A percentile compares a stretch with the other conserved stretches of the same genome.
These are phyloP conservation scores for Enteromius anoplus DNA, from an alignment of 2,797 vertebrate genomes.

Conservation along the genomic window DNA sequence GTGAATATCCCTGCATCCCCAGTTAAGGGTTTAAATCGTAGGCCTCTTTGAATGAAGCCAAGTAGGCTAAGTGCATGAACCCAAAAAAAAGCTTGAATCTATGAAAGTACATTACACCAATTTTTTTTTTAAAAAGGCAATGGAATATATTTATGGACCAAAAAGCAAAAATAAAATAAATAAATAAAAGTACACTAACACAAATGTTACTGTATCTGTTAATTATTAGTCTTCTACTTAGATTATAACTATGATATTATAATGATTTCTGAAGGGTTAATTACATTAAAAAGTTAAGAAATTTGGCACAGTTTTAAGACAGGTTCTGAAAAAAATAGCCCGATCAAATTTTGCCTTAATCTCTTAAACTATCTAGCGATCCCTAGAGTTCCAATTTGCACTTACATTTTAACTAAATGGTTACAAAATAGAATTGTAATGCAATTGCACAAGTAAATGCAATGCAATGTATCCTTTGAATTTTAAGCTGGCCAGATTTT, in stretches of 20 bases:
- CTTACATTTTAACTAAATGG: too few species aligned
- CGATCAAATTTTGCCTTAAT: background rate
- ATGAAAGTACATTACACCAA: background rate
- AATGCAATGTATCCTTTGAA: background rate
- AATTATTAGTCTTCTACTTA: background rate
- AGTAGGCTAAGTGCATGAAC: background rate
- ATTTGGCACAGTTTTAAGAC: background rate
- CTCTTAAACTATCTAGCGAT: background rate
- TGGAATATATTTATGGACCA: background rate
- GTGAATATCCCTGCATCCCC: background rate
- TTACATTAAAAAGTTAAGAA: background rate
- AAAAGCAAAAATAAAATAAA: too few species aligned
- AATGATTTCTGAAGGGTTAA: background rate
- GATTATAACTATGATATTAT: background rate
- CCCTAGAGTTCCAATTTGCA: background rate
- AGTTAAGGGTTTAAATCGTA: conserved; percentile 11
- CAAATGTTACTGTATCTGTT: background rate
- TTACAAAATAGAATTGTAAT: background rate
- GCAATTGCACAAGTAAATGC: background rate
- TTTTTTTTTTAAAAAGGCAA: background rate
- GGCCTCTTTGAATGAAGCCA: conserved; percentile 19
- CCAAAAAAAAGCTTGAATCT: background rate
- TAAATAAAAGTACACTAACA: background rate
- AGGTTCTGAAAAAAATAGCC: background rate
- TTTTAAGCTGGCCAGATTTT: background rate